phyloP scores from a whole-genome alignment of 2,797 vertebrate species.

The Chromobotia macracanthus region DNA sequence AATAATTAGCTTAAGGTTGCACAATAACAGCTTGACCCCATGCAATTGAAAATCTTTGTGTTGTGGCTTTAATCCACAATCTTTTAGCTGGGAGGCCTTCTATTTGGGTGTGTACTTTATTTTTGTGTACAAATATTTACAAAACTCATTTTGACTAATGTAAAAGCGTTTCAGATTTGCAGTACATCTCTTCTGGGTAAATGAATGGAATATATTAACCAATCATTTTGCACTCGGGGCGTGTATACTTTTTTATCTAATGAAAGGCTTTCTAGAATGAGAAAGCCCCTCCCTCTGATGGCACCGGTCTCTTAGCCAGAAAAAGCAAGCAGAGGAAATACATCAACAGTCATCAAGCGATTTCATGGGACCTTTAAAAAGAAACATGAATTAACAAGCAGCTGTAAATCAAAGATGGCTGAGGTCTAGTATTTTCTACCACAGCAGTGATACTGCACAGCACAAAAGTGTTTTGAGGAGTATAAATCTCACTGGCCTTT shows the following conservation, averaged over 20 bases:
- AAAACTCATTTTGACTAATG: too few species aligned
- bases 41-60: neutral
- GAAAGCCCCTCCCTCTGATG: neutral
- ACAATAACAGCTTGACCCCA: neutral
- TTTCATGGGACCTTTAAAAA: neutral
- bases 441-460: neutral
- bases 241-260: neutral
- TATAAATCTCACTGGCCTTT: neutral
- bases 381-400: neutral
- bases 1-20: conserved; percentile 20
- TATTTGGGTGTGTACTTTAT: too few species aligned
- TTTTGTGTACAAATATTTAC: too few species aligned
- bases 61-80: neutral
- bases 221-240: neutral
- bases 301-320: neutral
- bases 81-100: neutral
- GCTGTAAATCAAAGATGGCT: neutral
- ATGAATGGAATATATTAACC: too few species aligned
- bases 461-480: neutral
- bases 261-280: neutral
- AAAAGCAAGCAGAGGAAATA: neutral
- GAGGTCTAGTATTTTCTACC: neutral
- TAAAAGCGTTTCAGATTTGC: too few species aligned
- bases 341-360: neutral
- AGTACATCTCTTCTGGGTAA: too few species aligned